phyloP scores from a whole-genome alignment of 2,888 invertebrate genomes.

The Callyntrura guangdongensis region DNA sequence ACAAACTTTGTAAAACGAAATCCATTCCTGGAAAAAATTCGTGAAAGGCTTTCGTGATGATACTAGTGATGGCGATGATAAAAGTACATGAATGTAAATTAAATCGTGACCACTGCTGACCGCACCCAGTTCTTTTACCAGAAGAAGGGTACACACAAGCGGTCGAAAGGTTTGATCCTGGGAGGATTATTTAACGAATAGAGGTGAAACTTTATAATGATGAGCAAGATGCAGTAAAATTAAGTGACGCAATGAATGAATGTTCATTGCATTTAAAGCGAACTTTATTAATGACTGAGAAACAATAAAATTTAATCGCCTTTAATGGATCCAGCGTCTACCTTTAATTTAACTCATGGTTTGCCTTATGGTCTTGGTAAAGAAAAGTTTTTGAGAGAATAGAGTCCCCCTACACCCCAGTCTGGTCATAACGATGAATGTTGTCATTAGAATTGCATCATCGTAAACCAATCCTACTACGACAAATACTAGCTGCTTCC shows the following conservation, averaged over 20 bases:
- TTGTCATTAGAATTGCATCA: slow-evolving; percentile 27
- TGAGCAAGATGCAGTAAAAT: no score
- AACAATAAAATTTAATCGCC: no score
- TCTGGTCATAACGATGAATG: slow-evolving; percentile 11
- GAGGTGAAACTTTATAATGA: not conserved
- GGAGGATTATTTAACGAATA: not conserved
- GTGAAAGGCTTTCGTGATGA: slow-evolving; percentile 14
- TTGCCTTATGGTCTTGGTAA: not conserved
- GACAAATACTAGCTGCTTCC: not conserved
- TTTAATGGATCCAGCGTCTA: no score
- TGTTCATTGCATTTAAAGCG: no score
- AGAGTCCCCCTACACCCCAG: not conserved
- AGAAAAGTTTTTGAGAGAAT: not conserved
- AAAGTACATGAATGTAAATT: slow-evolving; percentile 7
- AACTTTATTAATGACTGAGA: not conserved
- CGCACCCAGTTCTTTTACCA: slow-evolving; percentile 44
- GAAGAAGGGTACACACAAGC: not conserved
- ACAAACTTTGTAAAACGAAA: not conserved
- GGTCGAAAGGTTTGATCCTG: not conserved
- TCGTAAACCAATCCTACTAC: not conserved
- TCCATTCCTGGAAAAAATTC: slow-evolving; percentile 46
- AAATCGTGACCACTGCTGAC: slow-evolving; percentile 28
- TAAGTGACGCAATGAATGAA: no score
- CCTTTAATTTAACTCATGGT: no score
- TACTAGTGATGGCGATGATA: not conserved